Evolutionary conservation across 53 echinoderm and acorn worm genomes (phyloP), one percentile per base, ranked within the genome.

Genomic region (Holothuria scabra): DNA sequence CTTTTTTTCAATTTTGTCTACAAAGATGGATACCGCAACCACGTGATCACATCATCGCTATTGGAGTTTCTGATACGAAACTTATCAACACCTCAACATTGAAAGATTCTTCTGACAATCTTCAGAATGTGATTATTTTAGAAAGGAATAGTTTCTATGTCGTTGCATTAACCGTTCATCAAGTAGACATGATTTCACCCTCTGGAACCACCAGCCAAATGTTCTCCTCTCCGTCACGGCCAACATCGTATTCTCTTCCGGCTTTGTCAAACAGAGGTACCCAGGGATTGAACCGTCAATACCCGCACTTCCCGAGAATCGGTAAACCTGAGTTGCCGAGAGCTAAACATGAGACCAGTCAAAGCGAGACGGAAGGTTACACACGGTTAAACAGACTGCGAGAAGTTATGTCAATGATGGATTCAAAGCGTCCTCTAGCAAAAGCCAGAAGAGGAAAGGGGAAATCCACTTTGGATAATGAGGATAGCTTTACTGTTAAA

Each of bases 381-480:
- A 69, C 19, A 69, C 41, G 69, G n/a, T 41, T 69, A 22, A n/a
- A 69, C 22, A 20, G 38, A 69, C 69, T 69, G 11, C 20, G 69
- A 34, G 69, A 69, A n/a, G 69, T 69, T 4, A 41, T 69, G 31
- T 14, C 69, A 9, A 35, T 69, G 69, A 69, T 69, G 69, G 69
- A 69, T 34, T 69, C 69, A 69, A 69, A 69, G 8, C 30, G 18
- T 52, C 52, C 34, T 16, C 22, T 28, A 65, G 31, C 28, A 31
- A 65, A 23, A 65, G 14, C 65, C 14, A 12, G 31, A 18, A 65
- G 69, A 20, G 31, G 31, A 10, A 32, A 69, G 34, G 69, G 38
- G 38, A 10, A 38, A 20, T 33, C 30, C 34, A 14, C 21, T 34
- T n/a, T 11, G 69, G 23, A 31, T 65, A 65, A 0, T 26, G 65